A percentile compares a stretch with the other conserved stretches of the same genome.
These are phyloP conservation scores for Porphyrio hochstetteri DNA, from an alignment of 2,113 vertebrate genomes.

Conservation along the genomic window DNA sequence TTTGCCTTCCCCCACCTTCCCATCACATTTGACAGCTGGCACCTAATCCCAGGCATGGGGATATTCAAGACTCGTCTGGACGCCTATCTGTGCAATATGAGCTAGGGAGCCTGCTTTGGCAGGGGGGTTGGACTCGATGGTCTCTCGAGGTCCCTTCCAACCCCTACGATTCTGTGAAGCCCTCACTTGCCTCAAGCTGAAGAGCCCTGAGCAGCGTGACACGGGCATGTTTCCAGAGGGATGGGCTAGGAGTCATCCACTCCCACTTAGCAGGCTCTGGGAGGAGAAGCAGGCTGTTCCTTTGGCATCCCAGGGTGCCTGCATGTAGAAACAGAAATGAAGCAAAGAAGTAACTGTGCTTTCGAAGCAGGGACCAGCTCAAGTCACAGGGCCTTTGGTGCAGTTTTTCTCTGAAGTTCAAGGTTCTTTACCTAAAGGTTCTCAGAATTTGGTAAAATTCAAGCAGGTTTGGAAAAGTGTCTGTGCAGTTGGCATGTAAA, in stretches of 20 bases:
- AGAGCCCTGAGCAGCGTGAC: not conserved
- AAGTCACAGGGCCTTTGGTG: not conserved
- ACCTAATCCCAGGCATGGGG: not conserved
- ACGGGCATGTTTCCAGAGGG: not conserved
- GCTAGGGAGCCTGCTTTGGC: no score
- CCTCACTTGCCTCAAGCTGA: not conserved
- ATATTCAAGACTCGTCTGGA: no score
- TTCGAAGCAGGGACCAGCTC: not conserved
- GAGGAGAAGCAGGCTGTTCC: not conserved
- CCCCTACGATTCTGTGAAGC: no score
- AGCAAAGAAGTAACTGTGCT: not conserved
- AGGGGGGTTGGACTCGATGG: no score
- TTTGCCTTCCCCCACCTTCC: not conserved
- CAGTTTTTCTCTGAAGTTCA: not conserved
- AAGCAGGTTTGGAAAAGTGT: not conserved
- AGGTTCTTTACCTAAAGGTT: not conserved
- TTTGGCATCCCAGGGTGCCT: not conserved
- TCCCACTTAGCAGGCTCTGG: not conserved
- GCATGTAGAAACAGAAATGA: not conserved
- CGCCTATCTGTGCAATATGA: no score
- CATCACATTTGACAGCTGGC: not conserved
- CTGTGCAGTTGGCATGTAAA: not conserved
- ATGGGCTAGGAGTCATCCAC: not conserved
- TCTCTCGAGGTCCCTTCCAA: no score
- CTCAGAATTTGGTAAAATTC: not conserved